Evolutionary conservation across 2,113 vertebrate species (phyloP).

Genomic region (Odontesthes bonariensis): DNA sequence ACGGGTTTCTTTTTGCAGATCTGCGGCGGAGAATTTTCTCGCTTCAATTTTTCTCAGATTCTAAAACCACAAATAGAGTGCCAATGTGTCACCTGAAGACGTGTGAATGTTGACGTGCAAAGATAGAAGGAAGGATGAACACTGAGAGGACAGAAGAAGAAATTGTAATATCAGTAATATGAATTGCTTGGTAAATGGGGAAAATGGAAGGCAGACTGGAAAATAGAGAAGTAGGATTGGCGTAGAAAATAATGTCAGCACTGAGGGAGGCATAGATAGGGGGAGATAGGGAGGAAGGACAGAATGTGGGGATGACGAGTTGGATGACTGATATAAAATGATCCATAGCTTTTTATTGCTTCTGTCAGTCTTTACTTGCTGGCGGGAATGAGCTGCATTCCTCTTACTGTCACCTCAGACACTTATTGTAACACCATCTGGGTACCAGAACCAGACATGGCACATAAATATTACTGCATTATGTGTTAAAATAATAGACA

Average conservation of each 20-base stretch:
- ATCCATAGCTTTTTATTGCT: constrained; percentile 72
- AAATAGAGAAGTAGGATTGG: not conserved
- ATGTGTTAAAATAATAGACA: constrained; percentile 27
- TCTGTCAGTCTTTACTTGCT: constrained; percentile 67
- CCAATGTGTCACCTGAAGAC: constrained; percentile 22
- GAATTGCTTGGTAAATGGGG: constrained; percentile 30
- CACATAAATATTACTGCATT: constrained; percentile 34
- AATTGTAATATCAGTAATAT: not conserved
- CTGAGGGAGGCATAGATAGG: constrained; percentile 20
- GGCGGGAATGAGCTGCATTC: constrained; percentile 42
- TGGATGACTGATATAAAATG: constrained; percentile 60
- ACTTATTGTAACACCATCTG: constrained; percentile 55
- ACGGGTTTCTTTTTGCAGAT: constrained; percentile 20
- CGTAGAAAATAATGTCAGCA: constrained; percentile 18
- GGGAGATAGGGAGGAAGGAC: not conserved
- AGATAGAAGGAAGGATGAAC: constrained; percentile 2
- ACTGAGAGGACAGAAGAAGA: not conserved
- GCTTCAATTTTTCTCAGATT: constrained; percentile 8
- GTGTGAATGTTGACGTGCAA: constrained; percentile 6
- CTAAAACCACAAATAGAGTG: constrained; percentile 11
- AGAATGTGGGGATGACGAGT: constrained; percentile 25
- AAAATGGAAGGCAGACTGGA: constrained; percentile 1
- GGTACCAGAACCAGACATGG: constrained; percentile 37
- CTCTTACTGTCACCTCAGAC: constrained; percentile 54
- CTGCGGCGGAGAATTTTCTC: not conserved